These are phyloP conservation scores for Epiblema foenella DNA, from an alignment of 2,888 invertebrate genomes.

Conservation along the genomic window DNA sequence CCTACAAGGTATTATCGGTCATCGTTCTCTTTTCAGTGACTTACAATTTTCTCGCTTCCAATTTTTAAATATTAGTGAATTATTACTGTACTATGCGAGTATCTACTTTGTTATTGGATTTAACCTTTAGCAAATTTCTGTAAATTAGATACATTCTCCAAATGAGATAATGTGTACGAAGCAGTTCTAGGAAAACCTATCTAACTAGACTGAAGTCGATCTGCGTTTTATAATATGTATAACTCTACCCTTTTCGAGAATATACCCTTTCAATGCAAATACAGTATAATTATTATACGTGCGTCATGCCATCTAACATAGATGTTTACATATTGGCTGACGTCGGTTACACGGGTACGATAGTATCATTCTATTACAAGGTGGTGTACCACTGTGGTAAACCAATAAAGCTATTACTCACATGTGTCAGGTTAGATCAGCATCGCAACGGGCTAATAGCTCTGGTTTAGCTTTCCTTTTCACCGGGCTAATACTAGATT, in stretches of 20 bases:
- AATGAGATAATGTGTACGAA: no score
- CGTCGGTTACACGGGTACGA: not conserved
- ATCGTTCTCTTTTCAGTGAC: constrained; percentile 29
- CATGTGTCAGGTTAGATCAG: constrained; percentile 16
- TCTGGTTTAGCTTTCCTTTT: constrained; percentile 38
- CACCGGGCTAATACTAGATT: constrained; percentile 27
- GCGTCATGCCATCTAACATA: not conserved
- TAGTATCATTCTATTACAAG: constrained; percentile 7
- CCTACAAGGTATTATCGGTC: constrained; percentile 30
- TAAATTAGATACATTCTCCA: no score
- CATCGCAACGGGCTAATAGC: constrained; percentile 27
- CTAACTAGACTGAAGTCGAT: not conserved
- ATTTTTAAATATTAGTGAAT: not conserved
- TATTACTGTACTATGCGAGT: not conserved
- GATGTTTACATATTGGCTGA: constrained; percentile 5
- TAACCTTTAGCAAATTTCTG: no score
- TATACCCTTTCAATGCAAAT: not conserved
- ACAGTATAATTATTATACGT: not conserved
- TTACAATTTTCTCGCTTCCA: constrained; percentile 12
- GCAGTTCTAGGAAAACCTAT: not conserved
- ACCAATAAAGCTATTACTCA: constrained; percentile 2
- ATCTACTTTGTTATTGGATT: not conserved
- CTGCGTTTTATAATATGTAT: no score
- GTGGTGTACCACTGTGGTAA: no score
- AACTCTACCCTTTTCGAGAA: not conserved